Evolutionary conservation across 1,140 invertebrate genomes (phyloP).

Genomic region (Campoletis sonorensis): DNA sequence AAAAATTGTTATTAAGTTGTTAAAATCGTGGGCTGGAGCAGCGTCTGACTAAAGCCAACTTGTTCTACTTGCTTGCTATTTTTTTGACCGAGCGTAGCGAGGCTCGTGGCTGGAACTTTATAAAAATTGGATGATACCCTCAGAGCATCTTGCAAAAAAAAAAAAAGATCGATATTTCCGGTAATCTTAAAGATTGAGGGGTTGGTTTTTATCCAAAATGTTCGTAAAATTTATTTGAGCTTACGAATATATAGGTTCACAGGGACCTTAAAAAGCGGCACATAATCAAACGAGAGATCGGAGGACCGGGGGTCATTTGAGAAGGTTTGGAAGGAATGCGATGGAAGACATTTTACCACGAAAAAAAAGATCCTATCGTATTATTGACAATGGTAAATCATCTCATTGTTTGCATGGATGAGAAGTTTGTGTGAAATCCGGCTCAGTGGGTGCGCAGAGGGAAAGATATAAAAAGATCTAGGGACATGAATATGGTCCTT

Average conservation of each 20-base stretch:
- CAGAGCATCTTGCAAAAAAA: not conserved
- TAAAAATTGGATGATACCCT: not conserved
- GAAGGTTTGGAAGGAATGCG: not conserved
- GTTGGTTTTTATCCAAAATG: not conserved
- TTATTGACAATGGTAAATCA: not conserved
- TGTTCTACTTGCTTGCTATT: not conserved
- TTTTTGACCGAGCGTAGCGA: not conserved
- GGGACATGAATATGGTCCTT: conserved; percentile 3
- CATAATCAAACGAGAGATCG: not conserved
- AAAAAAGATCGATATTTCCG: not conserved
- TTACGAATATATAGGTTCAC: not conserved
- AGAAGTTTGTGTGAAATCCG: not conserved
- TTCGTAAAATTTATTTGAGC: not conserved
- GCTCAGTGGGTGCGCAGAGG: not conserved
- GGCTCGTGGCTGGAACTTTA: not conserved
- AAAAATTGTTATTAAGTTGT: too few relatives aligned
- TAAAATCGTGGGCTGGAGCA: too few relatives aligned
- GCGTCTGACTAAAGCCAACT: too few relatives aligned
- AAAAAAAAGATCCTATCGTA: not conserved
- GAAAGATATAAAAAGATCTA: not conserved
- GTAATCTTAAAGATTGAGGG: not conserved
- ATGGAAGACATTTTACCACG: not conserved
- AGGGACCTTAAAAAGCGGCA: not conserved
- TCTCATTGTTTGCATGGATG: not conserved
- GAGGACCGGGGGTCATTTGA: not conserved